These are phyloP conservation scores for Solea solea DNA, from an alignment of 2,113 vertebrate genomes.

Conservation along the genomic window DNA sequence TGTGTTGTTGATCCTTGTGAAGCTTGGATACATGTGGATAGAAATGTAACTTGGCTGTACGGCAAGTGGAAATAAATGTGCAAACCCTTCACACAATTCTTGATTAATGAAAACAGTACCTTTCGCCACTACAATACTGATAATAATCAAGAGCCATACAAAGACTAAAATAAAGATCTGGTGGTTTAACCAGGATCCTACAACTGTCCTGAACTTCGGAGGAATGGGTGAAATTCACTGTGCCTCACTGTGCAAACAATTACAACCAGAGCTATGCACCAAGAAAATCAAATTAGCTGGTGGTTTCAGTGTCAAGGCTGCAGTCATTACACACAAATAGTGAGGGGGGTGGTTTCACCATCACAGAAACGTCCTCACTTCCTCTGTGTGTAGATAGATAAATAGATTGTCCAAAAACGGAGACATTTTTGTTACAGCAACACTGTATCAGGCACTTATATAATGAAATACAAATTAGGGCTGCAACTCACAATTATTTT, in stretches of 20 bases:
- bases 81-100: too few species aligned
- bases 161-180: neutral
- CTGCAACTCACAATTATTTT: too few species aligned
- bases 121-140: too few species aligned
- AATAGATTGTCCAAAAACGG: too few species aligned
- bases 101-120: too few species aligned
- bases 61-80: too few species aligned
- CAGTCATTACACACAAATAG: neutral
- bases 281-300: slow-evolving; percentile 22
- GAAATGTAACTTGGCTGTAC: too few species aligned
- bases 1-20: too few species aligned
- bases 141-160: neutral
- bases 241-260: neutral
- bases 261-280: slow-evolving; percentile 1
- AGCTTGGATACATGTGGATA: too few species aligned
- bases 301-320: slow-evolving; percentile 30
- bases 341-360: neutral
- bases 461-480: too few species aligned
- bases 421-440: too few species aligned
- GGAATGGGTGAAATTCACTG: neutral
- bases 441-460: too few species aligned
- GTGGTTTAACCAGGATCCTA: neutral
- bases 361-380: neutral
- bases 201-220: slow-evolving; percentile 13
- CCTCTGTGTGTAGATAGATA: neutral